Conservation (phyloP, 2,113 vertebrate species). For the Rissa tridactyla region DNA sequence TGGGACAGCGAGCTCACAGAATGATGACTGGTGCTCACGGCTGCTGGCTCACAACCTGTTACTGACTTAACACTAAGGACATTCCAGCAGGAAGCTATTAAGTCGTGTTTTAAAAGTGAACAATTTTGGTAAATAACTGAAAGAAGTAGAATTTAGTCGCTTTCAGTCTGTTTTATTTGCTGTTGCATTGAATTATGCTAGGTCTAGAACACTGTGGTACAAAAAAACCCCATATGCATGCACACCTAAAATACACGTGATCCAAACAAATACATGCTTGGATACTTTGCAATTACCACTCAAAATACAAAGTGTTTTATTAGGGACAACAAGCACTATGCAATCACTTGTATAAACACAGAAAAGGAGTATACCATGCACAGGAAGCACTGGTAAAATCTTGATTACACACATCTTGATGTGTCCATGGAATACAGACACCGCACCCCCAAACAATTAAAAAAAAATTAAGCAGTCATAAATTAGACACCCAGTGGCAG, state of each 20-base stretch:
- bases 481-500: neutral
- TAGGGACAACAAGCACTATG: neutral
- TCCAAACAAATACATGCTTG: neutral
- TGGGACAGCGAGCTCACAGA: neutral
- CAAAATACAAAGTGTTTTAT: neutral
- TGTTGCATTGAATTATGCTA: neutral
- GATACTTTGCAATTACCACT: neutral
- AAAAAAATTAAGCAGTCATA: neutral
- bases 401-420: neutral
- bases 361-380: neutral
- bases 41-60: neutral
- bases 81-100: neutral
- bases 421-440: neutral
- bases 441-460: neutral
- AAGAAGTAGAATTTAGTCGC: neutral
- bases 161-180: neutral
- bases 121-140: neutral
- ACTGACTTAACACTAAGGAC: neutral
- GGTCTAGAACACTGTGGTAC: neutral
- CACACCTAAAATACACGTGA: neutral
- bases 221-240: neutral
- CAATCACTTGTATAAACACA: neutral
- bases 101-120: neutral
- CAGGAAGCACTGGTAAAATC: neutral
- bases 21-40: accelerated